These are phyloP conservation scores for Sesia apiformis DNA, from an alignment of 2,888 invertebrate species.

Conservation along the genomic window DNA sequence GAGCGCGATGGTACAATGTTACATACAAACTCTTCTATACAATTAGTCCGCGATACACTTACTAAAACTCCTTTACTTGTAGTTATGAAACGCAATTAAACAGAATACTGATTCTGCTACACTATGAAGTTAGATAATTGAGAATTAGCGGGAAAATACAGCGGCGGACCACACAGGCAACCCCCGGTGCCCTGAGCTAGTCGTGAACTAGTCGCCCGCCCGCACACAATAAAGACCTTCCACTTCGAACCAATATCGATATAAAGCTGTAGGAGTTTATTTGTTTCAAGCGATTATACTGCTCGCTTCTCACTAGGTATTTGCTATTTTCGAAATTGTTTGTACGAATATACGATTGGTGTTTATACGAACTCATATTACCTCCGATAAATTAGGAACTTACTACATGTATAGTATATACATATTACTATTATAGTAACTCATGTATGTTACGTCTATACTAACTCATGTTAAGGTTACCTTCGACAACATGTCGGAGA, in stretches of 20 bases:
- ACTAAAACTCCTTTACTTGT: not conserved
- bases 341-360: too few relatives aligned
- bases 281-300: conserved; percentile 22
- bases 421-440: too few relatives aligned
- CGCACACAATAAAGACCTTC: conserved; percentile 49
- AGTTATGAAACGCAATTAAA: not conserved
- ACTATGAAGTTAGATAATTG: conserved; percentile 22
- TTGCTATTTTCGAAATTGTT: too few relatives aligned
- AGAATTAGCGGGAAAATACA: conserved; percentile 27
- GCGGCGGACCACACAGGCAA: conserved; percentile 53
- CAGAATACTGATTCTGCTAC: not conserved
- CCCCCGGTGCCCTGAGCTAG: conserved; percentile 47
- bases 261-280: conserved; percentile 50
- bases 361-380: too few relatives aligned
- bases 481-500: too few relatives aligned
- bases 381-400: too few relatives aligned
- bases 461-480: too few relatives aligned
- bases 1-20: not conserved
- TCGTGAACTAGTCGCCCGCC: conserved; percentile 52
- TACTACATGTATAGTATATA: too few relatives aligned
- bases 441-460: too few relatives aligned
- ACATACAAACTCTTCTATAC: not conserved
- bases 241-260: conserved; percentile 39
- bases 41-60: not conserved
- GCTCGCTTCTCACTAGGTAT: not conserved